A percentile compares a stretch with the other conserved stretches of the same genome.
Conservation (phyloP, 2,113 vertebrate genomes). For the Xenopus tropicalis region DNA sequence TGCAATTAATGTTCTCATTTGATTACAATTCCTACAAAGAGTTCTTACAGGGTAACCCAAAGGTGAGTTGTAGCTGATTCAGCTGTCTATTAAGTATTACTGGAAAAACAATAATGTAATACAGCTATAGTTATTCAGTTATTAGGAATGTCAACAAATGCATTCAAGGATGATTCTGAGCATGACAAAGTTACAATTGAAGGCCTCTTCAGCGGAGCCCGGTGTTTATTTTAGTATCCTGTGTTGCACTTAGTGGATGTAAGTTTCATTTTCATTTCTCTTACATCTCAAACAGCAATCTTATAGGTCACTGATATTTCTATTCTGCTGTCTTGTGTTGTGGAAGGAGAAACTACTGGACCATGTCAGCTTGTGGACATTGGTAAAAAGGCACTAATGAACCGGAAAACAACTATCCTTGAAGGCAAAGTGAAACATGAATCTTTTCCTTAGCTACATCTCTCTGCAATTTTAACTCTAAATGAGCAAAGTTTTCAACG, state of each 20-base stretch:
- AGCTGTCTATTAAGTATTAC: too few relatives aligned
- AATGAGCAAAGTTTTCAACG: not conserved
- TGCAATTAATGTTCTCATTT: too few relatives aligned
- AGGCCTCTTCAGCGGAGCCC: too few relatives aligned
- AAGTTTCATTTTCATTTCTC: constrained; percentile 37
- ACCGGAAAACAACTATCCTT: constrained; percentile 53
- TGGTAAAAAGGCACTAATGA: constrained; percentile 56
- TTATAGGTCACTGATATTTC: constrained; percentile 54
- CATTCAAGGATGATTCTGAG: too few relatives aligned
- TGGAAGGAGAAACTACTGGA: constrained; percentile 46
- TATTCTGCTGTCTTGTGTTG: constrained; percentile 41
- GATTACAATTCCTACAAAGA: too few relatives aligned
- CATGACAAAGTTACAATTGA: too few relatives aligned
- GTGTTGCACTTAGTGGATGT: not conserved
- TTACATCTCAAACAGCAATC: constrained; percentile 44
- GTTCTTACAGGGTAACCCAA: too few relatives aligned
- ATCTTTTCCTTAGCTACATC: constrained; percentile 15
- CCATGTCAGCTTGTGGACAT: constrained; percentile 47
- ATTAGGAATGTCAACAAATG: too few relatives aligned
- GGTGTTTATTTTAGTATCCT: too few relatives aligned
- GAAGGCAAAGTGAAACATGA: constrained; percentile 33
- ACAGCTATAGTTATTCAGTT: too few relatives aligned
- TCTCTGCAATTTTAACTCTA: not conserved
- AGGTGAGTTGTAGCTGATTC: too few relatives aligned
- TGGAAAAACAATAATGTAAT: too few relatives aligned